Conservation (phyloP, 2,797 vertebrate genomes). For the Urocyon cinereoargenteus region DNA sequence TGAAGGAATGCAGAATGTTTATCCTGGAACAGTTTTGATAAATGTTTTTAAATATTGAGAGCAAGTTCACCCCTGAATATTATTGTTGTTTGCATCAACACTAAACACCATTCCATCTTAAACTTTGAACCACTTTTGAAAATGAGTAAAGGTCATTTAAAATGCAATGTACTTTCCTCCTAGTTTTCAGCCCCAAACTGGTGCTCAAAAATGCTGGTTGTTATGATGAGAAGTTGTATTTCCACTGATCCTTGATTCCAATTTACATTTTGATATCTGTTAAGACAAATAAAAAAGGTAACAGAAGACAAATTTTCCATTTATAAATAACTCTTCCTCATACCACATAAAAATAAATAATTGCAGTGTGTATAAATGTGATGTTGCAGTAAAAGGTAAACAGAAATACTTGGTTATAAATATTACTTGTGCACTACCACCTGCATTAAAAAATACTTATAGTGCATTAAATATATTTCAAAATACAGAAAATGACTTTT, state of each 20-base stretch:
- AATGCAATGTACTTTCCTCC: background rate
- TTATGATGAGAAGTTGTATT: background rate
- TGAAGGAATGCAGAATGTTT: background rate
- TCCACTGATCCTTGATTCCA: background rate
- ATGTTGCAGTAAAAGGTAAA: background rate
- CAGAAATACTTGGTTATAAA: background rate
- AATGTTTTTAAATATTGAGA: background rate
- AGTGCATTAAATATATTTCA: background rate
- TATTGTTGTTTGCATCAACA: background rate
- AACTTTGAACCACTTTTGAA: background rate
- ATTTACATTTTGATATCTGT: background rate
- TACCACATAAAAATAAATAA: background rate
- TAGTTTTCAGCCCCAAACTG: background rate
- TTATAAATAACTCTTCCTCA: background rate
- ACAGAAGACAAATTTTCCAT: background rate
- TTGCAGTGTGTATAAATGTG: background rate
- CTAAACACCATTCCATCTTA: background rate
- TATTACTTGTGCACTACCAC: background rate
- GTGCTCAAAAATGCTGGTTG: background rate
- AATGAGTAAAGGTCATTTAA: background rate
- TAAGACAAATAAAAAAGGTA: background rate
- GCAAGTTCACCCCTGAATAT: background rate
- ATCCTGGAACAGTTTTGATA: background rate
- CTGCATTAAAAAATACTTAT: background rate
- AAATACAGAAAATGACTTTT: background rate